Evolutionary conservation across 2,113 vertebrate species (phyloP).

Genomic region (Brachypodius melanocephalos): DNA sequence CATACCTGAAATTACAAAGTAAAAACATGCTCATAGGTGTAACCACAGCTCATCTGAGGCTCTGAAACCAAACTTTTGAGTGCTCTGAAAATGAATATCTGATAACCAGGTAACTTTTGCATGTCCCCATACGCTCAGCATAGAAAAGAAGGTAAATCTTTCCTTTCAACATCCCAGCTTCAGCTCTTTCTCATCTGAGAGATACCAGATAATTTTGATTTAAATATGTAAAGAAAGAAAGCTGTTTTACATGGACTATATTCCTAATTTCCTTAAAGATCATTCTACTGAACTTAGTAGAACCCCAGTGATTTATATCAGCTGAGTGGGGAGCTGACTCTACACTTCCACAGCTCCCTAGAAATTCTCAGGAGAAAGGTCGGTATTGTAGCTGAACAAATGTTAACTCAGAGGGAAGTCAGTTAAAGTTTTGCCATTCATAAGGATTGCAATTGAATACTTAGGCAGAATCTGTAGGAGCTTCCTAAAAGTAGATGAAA

Average conservation of each 20-base stretch:
- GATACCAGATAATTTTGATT: neutral
- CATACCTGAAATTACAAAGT: neutral
- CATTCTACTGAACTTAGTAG: neutral
- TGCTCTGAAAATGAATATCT: neutral
- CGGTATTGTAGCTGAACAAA: neutral
- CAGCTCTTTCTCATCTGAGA: neutral
- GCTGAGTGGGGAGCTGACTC: neutral
- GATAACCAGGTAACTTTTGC: neutral
- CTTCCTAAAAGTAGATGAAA: neutral
- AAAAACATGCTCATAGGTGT: neutral
- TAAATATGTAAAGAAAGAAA: neutral
- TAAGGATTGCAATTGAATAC: neutral
- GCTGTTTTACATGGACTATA: neutral
- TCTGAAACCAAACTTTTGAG: neutral
- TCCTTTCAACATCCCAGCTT: neutral
- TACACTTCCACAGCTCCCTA: neutral
- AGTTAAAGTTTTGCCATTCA: slow-evolving; percentile 9
- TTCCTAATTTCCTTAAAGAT: neutral
- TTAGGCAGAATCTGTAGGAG: neutral
- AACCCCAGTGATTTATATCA: neutral
- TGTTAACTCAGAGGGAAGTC: neutral
- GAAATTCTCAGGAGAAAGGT: neutral
- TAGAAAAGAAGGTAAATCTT: neutral
- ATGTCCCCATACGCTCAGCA: neutral
- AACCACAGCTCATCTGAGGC: neutral